Evolutionary conservation across 2,113 vertebrate genomes (phyloP).

Genomic region (Epinephelus cyanopodus): DNA sequence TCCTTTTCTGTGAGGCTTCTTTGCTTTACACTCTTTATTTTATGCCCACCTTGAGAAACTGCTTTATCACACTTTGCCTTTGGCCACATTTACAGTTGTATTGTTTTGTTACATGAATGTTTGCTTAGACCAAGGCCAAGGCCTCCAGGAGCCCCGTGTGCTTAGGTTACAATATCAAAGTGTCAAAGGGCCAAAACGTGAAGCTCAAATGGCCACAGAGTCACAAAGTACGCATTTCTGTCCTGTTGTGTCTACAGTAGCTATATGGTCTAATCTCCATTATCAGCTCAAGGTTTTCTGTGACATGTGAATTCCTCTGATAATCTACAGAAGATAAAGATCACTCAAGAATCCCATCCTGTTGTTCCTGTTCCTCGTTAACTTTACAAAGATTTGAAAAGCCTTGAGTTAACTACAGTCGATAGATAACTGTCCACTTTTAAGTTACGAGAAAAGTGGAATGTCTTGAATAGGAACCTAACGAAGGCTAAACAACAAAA

Average conservation of each 20-base stretch:
- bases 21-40: not conserved
- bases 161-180: not conserved
- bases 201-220: not conserved
- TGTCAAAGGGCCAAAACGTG: not conserved
- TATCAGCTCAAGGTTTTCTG: slow-evolving; percentile 29
- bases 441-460: not conserved
- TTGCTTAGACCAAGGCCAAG: not conserved
- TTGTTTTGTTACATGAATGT: not conserved
- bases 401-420: not conserved
- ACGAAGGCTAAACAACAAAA: no score
- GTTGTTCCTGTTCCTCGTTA: not conserved
- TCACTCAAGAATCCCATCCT: not conserved
- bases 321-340: not conserved
- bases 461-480: not conserved
- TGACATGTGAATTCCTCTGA: not conserved
- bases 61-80: not conserved
- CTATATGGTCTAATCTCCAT: not conserved
- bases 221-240: not conserved
- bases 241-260: slow-evolving; percentile 7
- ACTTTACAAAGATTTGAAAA: not conserved
- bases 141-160: not conserved
- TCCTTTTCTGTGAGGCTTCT: not conserved
- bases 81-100: not conserved
- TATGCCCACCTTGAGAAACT: not conserved
- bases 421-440: not conserved